Percentiles rank a stretch among this genome's conserved stretches.
phyloP scores from a whole-genome alignment of 2,888 invertebrate genomes.

The Serripes groenlandicus region DNA sequence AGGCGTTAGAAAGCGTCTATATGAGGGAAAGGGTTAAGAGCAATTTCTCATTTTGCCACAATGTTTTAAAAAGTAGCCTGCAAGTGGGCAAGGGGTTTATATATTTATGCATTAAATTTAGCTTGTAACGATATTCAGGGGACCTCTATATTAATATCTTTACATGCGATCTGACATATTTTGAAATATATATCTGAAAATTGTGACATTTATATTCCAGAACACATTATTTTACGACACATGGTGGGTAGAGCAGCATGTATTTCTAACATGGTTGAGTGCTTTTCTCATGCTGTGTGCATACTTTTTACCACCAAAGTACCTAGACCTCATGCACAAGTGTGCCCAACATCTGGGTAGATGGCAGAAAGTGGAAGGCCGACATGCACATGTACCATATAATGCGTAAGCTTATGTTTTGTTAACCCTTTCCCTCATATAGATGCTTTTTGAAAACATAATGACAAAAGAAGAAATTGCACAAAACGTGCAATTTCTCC shows the following conservation, averaged over 20 bases:
- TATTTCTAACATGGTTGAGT: slow-evolving; percentile 92
- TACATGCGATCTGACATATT: too few relatives aligned
- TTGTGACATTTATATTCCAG: slow-evolving; percentile 83
- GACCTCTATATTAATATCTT: too few relatives aligned
- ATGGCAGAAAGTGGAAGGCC: slow-evolving; percentile 90
- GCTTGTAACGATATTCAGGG: too few relatives aligned
- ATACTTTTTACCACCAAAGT: slow-evolving; percentile 90
- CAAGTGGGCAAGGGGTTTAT: too few relatives aligned
- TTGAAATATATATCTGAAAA: background rate
- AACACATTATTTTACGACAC: slow-evolving; percentile 92
- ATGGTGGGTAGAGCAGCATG: slow-evolving; percentile 94
- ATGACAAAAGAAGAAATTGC: too few relatives aligned
- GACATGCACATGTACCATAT: slow-evolving; percentile 88
- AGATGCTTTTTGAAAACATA: too few relatives aligned
- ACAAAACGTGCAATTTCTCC: too few relatives aligned
- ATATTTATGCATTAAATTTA: too few relatives aligned
- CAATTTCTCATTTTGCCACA: too few relatives aligned
- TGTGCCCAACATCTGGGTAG: slow-evolving; percentile 95
- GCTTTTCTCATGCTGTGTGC: slow-evolving; percentile 93
- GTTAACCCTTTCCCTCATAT: background rate
- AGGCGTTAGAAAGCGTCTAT: too few relatives aligned
- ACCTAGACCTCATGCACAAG: slow-evolving; percentile 96
- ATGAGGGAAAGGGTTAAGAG: too few relatives aligned
- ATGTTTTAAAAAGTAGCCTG: too few relatives aligned
- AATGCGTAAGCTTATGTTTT: slow-evolving; percentile 82